Base-by-base conservation (phyloP, 2,797 vertebrate genomes). In the Myotis findleyi region DNA sequence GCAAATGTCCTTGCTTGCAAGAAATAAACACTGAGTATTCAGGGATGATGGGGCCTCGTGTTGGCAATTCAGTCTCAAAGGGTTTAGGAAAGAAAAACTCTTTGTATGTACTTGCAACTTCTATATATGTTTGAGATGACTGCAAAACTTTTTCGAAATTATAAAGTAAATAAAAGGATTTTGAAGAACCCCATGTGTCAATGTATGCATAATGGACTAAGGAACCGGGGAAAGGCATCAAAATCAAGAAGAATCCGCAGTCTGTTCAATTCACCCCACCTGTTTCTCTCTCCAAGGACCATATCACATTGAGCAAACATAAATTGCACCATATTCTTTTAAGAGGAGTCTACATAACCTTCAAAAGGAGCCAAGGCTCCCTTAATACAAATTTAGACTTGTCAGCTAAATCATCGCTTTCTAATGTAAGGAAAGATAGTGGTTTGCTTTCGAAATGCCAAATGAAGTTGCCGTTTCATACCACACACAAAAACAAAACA, bases 331-430 rank as follows among this genome's bases (percentile, higher is more conserved):
- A 71, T 44, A 53, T 47, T 87, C 47, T 76, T 69, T 76, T 69
- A 93, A 87, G 57, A 88, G 36, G 25, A 95, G 44, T 83, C 33
- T 87, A 87, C 79, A 92, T 23, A 47, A 44, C n/a, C 20, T 41
- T 33, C 41, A 25, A 55, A 93, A 68, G 20, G 5, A 87, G 81
- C 5, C 69, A 88, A 82, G 64, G n/a, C 20, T 94, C 94, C 53
- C 66, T 91, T 47, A 66, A 66, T 1, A 81, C 62, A 85, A 94
- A 87, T 81, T 76, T 30, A 87, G 72, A 82, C 66, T 59, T 75
- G 69, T 82, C 47, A 75, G 27, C n/a, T 72, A 94, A 93, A 90
- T 71, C 68, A 41, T 64, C 11, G 30, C 17, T 80, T 94, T 94
- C 91, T 89, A 57, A 71, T 23, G 27, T 18, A 81, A 95, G 27